Base-by-base conservation (phyloP, 1,140 invertebrate species). In the Leptinotarsa lineolata region DNA sequence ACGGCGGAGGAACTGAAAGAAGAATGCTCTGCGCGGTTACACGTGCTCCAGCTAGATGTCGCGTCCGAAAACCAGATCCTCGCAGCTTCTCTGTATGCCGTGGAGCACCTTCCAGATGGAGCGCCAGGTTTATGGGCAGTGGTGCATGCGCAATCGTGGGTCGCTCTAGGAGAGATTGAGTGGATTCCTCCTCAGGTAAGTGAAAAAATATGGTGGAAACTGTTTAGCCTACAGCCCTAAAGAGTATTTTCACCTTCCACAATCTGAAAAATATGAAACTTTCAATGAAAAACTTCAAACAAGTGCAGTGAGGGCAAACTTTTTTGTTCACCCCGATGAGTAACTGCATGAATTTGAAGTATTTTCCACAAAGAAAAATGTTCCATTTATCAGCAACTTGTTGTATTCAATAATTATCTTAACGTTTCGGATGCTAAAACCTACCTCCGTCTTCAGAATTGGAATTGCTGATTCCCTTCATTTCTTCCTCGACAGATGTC, bases 141-240 rank as follows among this genome's bases (percentile, higher is more conserved):
- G 48, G 91, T 97, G 8, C 95, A 97, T 85, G 94, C 95, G 79
- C 94, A 94, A 68, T 93, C 94, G 24, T 94, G 94, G 89, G 91
- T 94, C 77, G 92, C 93, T 20, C 90, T 95, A 66, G 95, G 95
- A 1, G 94, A 96, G 86, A 90, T 96, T 71, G 95, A 97, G 86
- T 94, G 93, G 93, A 90, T 94, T 70, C 92, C 93, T 58, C 89
- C 91, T 76, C 88, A 83, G 78, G 82, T 83, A 71, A 72, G 45
- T 18, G 64, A 16, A 21, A 63, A 24, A 12, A 13, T 12, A 21
- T 16, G 1, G 11, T 11, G 2, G 8, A 20, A 15, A 63, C 4
- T 63, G 60, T 63, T 24, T n/a, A 16, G 12, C 13, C 30, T 30
- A 30, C 30, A 30, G 30, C 6, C 30, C 30, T 30, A 1, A 30